Percentiles rank a stretch among this genome's conserved stretches.
Conservation (phyloP, 2,113 vertebrate genomes). For the Galemys pyrenaicus region DNA sequence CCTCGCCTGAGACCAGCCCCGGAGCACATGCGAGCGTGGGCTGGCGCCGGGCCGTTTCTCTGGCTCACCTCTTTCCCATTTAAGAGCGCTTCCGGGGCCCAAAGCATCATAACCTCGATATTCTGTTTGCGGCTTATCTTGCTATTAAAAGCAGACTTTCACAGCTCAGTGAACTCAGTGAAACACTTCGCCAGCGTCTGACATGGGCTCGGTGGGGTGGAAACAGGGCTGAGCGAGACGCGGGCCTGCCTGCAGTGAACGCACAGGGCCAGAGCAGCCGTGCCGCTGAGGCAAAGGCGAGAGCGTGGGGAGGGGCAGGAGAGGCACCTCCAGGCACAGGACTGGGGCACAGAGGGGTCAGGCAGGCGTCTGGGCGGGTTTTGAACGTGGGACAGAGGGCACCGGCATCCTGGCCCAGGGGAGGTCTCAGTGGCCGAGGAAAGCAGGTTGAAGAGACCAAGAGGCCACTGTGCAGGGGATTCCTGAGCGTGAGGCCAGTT, state of each 20-base stretch:
- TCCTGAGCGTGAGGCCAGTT: background rate
- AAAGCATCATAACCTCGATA: background rate
- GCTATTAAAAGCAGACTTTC: slow-evolving; percentile 8
- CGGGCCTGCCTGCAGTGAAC: too few species aligned
- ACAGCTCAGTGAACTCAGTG: background rate
- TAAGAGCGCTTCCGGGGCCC: background rate
- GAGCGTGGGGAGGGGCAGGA: too few species aligned
- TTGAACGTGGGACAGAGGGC: background rate
- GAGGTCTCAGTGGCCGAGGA: background rate
- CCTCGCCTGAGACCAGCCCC: slow-evolving; percentile 6
- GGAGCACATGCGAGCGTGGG: background rate
- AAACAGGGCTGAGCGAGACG: background rate
- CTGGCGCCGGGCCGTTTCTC: background rate
- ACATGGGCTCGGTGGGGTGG: background rate
- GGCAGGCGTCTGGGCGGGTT: background rate
- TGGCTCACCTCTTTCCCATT: background rate
- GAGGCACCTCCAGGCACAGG: background rate
- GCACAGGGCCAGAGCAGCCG: too few species aligned
- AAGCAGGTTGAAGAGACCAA: background rate
- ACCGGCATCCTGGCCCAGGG: background rate
- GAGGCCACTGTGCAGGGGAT: background rate
- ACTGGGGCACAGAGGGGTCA: background rate
- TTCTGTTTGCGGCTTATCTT: background rate
- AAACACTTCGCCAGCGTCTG: background rate
- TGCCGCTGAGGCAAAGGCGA: too few species aligned